Evolutionary conservation across 2,113 vertebrate genomes (phyloP), one percentile per base, ranked within the genome.

Genomic region (Galeopterus variegatus): DNA sequence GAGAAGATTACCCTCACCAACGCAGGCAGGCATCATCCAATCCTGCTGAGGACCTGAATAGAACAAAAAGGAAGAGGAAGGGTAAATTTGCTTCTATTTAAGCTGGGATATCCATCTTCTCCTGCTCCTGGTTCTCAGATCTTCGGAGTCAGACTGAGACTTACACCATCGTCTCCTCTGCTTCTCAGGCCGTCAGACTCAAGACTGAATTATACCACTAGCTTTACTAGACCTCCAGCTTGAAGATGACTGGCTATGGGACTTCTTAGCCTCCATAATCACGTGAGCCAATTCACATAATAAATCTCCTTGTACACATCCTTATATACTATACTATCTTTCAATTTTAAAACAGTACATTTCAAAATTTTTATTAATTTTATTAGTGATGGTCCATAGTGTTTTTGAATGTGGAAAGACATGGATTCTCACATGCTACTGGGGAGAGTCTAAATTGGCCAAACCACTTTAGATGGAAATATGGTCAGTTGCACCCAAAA

Each of bases 401-500:
- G 50, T 83, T 95, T 92, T 52, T 72, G 33, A 83, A 5, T 69
- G 54, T 76, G 26, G 24, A 48, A 31, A 95, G 82, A 89, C 24
- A 79, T 33, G 19, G 14, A 81, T n/a, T 45, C 14, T 92, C 56
- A 76, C 36, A 62, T 81, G 52, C 5, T 81, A 65, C 33, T 26
- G 11, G 14, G 36, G 6, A 21, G 24, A 84, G 3, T 96, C 75
- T 90, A 91, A 95, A 94, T 33, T 90, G 3, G 13, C 50, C 80
- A 95, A 95, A 69, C 14, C 5, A 90, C 31, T 76, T 93, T 87
- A 77, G 24, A 64, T 5, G 13, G 52, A 96, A 95, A 80, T 31
- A 87, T n/a, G 48, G 62, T 69, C 81, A 96, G 85, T 6, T 62
- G 8, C 48, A 92, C 9, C 76, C 69, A 33, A 79, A 92, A 64